Evolutionary conservation across 2,888 invertebrate species (phyloP).

Genomic region (Lepetodrilus schrolli): DNA sequence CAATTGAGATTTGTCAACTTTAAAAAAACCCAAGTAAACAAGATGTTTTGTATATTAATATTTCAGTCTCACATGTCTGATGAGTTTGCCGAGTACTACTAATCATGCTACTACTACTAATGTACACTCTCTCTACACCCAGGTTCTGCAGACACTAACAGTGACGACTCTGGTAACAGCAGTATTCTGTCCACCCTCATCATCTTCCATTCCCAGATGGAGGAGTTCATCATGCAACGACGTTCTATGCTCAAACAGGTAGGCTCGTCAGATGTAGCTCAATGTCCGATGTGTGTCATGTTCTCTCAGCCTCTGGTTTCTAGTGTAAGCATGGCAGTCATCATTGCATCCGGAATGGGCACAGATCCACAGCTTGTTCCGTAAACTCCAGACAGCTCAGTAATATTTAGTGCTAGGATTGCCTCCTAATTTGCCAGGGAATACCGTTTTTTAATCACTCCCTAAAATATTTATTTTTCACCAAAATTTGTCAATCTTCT

Average conservation of each 20-base stretch:
- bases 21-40: background rate
- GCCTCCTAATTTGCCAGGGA: background rate
- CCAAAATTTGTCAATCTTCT: background rate
- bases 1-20: no score
- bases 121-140: no score
- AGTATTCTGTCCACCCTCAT: background rate
- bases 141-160: background rate
- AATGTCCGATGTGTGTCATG: no score
- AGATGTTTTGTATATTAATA: background rate
- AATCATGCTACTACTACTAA: no score
- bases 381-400: background rate
- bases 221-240: background rate
- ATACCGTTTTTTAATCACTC: no score
- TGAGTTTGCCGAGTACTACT: no score
- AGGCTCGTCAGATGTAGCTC: background rate
- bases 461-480: background rate
- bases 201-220: background rate
- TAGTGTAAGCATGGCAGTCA: no score
- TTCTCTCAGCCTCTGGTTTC: no score
- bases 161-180: constrained; percentile 1
- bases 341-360: no score
- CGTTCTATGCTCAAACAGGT: background rate
- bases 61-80: background rate
- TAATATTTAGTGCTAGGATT: background rate
- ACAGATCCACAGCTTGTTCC: no score